Evolutionary conservation across 2,113 vertebrate species (phyloP), one percentile per base, ranked within the genome.

Genomic region (Baryphthengus martii): DNA sequence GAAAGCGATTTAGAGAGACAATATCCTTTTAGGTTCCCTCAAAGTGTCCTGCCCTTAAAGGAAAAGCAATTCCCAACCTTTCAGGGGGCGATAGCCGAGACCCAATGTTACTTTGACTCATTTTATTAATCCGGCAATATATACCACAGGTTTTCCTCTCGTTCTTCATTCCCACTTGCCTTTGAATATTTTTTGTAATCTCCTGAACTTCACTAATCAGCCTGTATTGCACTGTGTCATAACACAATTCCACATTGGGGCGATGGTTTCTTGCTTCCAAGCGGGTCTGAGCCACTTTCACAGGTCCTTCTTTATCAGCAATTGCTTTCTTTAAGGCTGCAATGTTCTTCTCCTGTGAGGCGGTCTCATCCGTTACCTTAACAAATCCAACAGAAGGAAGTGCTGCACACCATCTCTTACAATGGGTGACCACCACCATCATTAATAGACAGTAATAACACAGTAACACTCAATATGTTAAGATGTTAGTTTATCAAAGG

Each of bases 231-330:
- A 93, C 98, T 0, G 84, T 63, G 44, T 99, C 99, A 0, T 97
- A 96, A 81, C 99, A 99, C 15, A 98, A 97, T 96, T 99, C 99
- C 83, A 98, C 97, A 2, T 97, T 97, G 16, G 99, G 99, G 35
- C 99, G 97, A 65, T 83, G 96, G 1, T 85, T 97, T 73, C 99
- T 98, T 24, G 97, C 81, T 40, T 98, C 97, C 89, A 99, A 71
- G 37, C 98, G 98, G 0, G 97, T 97, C 85, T 99, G 98, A 49
- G 98, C 98, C 95, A 99, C 93, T 89, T 97, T 98, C 86, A 98
- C 94, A 3, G 97, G 98, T 10, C 96, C 98, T 84, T 98, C 98
- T 35, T 98, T 98, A 70, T 99, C 98, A 3, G 85, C 45, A 0
- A 99, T 97, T 83, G 98, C 98, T 93, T 98, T 98, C 59, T 94